phyloP scores from a whole-genome alignment of 2,797 vertebrate species.

The Galaxias olidus region DNA sequence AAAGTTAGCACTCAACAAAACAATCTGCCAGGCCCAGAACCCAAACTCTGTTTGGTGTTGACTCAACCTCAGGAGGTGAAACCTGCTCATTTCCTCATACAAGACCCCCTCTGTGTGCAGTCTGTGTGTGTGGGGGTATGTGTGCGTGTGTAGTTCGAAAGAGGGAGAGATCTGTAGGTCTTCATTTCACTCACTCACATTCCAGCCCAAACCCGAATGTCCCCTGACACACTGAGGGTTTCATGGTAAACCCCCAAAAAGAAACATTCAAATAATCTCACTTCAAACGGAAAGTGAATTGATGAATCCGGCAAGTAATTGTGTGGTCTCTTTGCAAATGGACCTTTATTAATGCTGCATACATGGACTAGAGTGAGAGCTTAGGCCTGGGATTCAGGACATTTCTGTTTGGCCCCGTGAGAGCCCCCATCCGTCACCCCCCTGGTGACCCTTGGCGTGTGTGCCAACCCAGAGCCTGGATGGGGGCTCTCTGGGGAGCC shows the following conservation, averaged over 20 bases:
- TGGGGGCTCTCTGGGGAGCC: conserved; percentile 57
- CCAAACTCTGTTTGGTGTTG: conserved; percentile 55
- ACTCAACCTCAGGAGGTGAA: conserved; percentile 52
- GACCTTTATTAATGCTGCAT: conserved; percentile 46
- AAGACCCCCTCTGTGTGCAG: conserved; percentile 15
- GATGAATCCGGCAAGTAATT: conserved; percentile 63
- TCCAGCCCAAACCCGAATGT: conserved; percentile 48
- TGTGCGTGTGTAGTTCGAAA: conserved; percentile 9
- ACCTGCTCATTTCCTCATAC: conserved; percentile 57
- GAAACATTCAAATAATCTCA: conserved; percentile 35
- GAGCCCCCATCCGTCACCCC: conserved; percentile 58
- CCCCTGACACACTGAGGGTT: conserved; percentile 28
- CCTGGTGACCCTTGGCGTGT: conserved; percentile 60
- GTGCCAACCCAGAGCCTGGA: conserved; percentile 49
- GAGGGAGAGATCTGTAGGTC: conserved; percentile 2
- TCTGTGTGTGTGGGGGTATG: conserved; percentile 29
- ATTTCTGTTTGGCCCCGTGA: conserved; percentile 58
- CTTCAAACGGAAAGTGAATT: conserved; percentile 42
- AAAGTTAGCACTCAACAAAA: conserved; percentile 65
- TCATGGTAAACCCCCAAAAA: conserved; percentile 47
- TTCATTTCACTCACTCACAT: conserved; percentile 42
- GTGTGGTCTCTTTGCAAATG: conserved; percentile 62
- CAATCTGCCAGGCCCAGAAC: conserved; percentile 55
- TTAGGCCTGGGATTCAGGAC: conserved; percentile 46
- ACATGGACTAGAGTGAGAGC: conserved; percentile 35